Percentiles rank a stretch among this genome's conserved stretches.
These are phyloP conservation scores for Gasterosteus nipponicus DNA, from an alignment of 2,113 vertebrate species.

Conservation along the genomic window DNA sequence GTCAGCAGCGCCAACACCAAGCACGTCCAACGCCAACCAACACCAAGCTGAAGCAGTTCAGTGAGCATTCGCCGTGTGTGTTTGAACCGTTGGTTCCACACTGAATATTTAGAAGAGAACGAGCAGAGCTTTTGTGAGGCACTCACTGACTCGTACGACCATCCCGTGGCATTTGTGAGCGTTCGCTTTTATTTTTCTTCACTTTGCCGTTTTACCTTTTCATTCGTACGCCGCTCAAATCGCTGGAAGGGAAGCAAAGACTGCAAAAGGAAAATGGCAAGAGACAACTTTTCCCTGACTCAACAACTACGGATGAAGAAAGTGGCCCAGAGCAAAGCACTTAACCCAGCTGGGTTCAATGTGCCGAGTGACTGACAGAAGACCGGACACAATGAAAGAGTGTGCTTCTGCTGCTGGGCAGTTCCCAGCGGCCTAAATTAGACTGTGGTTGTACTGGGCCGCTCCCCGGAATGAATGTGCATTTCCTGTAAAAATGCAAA, in stretches of 20 bases:
- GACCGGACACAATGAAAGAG: conserved; percentile 41
- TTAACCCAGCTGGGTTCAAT: conserved; percentile 34
- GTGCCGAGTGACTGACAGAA: conserved; percentile 42
- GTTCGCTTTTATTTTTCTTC: conserved; percentile 2
- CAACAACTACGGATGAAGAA: conserved; percentile 15
- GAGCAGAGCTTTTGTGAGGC: not conserved
- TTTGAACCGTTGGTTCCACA: not conserved
- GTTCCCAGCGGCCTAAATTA: conserved; percentile 61
- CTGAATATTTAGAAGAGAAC: not conserved
- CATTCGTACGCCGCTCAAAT: conserved; percentile 15
- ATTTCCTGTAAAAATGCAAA: conserved; percentile 56
- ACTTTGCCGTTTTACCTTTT: not conserved
- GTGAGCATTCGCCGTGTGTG: not conserved
- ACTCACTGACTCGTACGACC: not conserved
- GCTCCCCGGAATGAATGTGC: conserved; percentile 57
- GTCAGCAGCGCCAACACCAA: not conserved
- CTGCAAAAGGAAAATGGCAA: not conserved
- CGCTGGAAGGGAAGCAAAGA: not conserved
- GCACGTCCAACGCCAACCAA: too few species aligned
- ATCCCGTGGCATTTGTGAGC: not conserved
- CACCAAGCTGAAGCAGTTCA: not conserved
- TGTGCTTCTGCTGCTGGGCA: conserved; percentile 38
- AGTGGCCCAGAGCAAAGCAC: conserved; percentile 53
- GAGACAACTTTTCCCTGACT: conserved; percentile 6
- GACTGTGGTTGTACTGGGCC: conserved; percentile 55